These are phyloP conservation scores for Salvelinus namaycush DNA, from an alignment of 2,113 vertebrate genomes.

Conservation along the genomic window DNA sequence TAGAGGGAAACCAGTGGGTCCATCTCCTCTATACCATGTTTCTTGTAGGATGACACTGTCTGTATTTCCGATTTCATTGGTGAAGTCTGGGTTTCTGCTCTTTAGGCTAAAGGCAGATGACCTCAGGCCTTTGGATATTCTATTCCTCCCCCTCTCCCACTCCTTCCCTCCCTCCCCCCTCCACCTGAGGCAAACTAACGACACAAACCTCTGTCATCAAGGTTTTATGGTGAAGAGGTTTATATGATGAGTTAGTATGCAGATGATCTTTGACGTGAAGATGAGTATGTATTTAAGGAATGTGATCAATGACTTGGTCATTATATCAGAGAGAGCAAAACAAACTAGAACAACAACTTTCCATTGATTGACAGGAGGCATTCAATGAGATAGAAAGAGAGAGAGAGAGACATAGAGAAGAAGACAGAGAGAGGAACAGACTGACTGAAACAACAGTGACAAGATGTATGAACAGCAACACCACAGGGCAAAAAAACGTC, in stretches of 20 bases:
- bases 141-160: no score
- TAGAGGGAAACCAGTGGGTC: no score
- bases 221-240: neutral
- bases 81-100: no score
- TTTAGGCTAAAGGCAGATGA: no score
- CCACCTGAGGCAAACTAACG: neutral
- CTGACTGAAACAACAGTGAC: neutral
- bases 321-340: neutral
- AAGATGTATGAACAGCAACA: neutral
- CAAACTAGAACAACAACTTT: neutral
- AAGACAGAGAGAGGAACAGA: slow-evolving; percentile 7
- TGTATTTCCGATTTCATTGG: no score
- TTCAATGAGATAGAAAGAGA: slow-evolving; percentile 8
- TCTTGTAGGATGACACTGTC: no score
- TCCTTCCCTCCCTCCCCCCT: neutral
- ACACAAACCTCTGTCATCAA: slow-evolving; percentile 8
- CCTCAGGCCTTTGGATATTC: no score
- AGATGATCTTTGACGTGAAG: neutral
- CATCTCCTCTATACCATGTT: no score
- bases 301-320: neutral
- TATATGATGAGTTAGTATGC: no score
- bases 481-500: neutral
- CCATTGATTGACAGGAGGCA: neutral
- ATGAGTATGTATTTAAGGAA: neutral
- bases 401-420: slow-evolving; percentile 9